phyloP scores from a whole-genome alignment of 2,888 invertebrate species.

The Shargacucullia verbasci region DNA sequence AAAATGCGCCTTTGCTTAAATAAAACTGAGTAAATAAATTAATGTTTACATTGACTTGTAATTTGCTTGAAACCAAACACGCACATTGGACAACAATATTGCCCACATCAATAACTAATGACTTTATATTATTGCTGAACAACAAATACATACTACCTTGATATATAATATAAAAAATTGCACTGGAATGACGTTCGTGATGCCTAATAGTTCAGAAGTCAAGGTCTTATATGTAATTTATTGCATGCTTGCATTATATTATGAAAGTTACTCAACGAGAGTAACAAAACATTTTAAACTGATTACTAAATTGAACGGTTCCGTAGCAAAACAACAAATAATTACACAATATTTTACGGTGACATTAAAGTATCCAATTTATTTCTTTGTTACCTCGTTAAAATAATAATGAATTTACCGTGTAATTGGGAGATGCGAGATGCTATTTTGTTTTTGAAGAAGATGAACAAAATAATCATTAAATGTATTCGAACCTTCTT shows the following conservation, averaged over 20 bases:
- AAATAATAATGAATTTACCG: constrained; percentile 37
- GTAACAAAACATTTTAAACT: constrained; percentile 6
- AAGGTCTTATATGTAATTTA: constrained; percentile 39
- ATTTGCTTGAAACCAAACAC: constrained; percentile 10
- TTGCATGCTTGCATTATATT: constrained; percentile 28
- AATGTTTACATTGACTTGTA: constrained; percentile 23
- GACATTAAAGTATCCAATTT: constrained; percentile 30
- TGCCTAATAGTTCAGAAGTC: constrained; percentile 39
- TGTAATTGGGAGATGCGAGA: constrained; percentile 39
- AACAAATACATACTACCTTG: constrained; percentile 4
- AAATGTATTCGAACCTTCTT: neutral
- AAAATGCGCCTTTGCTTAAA: constrained; percentile 1
- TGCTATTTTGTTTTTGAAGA: constrained; percentile 17
- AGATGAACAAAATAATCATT: constrained; percentile 8
- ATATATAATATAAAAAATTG: constrained; percentile 25
- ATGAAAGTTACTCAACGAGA: constrained; percentile 35
- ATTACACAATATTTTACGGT: constrained; percentile 32
- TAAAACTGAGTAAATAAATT: constrained; percentile 33
- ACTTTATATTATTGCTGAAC: constrained; percentile 12
- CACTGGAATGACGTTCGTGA: constrained; percentile 29
- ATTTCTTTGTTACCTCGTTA: constrained; percentile 29
- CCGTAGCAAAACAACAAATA: constrained; percentile 24
- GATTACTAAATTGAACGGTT: constrained; percentile 6
- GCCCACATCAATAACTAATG: constrained; percentile 10
- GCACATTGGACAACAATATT: constrained; percentile 14